These are phyloP conservation scores for Nyctereutes procyonoides DNA, from an alignment of 2,113 vertebrate species.

Conservation along the genomic window DNA sequence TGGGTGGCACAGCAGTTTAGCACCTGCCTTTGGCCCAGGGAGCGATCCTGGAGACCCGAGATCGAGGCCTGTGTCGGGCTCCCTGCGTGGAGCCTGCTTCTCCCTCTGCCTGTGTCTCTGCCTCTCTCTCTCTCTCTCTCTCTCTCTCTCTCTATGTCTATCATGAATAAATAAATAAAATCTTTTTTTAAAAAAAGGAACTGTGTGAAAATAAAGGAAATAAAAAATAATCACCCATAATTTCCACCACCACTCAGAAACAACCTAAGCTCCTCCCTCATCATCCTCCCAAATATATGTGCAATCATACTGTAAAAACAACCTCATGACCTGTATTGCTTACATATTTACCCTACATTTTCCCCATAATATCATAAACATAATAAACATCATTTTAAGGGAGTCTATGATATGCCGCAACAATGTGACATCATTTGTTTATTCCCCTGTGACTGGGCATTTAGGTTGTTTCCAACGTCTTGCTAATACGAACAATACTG, in stretches of 20 bases:
- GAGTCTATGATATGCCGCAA: not conserved
- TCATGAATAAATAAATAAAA: too few relatives aligned
- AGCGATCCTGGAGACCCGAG: too few relatives aligned
- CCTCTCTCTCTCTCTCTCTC: too few relatives aligned
- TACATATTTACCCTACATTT: not conserved
- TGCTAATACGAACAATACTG: not conserved
- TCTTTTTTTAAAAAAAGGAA: not conserved
- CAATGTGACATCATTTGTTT: slow-evolving; percentile 1
- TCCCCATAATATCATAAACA: not conserved
- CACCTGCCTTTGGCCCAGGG: too few relatives aligned
- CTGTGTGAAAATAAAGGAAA: not conserved
- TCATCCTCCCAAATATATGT: not conserved
- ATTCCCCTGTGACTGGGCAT: not conserved
- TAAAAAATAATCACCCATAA: not conserved
- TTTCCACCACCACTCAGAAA: not conserved
- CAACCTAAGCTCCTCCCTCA: not conserved
- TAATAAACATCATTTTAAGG: not conserved
- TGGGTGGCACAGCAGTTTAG: too few relatives aligned
- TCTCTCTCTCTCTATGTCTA: too few relatives aligned
- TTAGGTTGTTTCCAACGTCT: not conserved
- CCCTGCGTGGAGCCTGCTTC: too few relatives aligned
- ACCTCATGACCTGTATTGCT: not conserved
- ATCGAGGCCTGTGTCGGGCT: too few relatives aligned
- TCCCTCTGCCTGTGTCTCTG: too few relatives aligned
- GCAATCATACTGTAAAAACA: not conserved